Evolutionary conservation across 2,113 vertebrate genomes (phyloP), one percentile per base, ranked within the genome.

Genomic region (Tauraco erythrolophus): DNA sequence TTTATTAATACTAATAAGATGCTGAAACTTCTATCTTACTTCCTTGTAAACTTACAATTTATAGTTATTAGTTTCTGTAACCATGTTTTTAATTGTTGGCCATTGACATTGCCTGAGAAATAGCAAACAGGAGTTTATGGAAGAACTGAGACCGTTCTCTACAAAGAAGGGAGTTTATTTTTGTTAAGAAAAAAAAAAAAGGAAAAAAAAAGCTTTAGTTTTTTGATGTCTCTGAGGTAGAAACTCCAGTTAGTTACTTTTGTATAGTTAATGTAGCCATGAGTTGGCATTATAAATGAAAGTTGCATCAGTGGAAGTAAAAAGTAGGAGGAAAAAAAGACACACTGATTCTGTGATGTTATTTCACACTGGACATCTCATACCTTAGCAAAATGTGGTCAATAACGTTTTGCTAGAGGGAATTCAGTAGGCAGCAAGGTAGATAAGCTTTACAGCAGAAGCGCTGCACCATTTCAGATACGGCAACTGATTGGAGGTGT

Each of bases 81-180:
- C 70, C 23, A 7, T 48, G 39, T 53, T 81, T 92, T 94, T 84
- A 78, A 45, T 84, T n/a, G 39, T 77, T 88, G 53, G 50, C 39
- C 28, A 21, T 46, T 3, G 1, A 18, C 23, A 48, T 84, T 92
- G 21, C 69, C 57, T 91, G 22, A 91, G 56, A 80, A 95, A 81
- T 19, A 76, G 48, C 43, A 77, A 77, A 72, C 25, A 46, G 39
- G 74, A 94, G 12, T 13, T 84, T 46, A 28, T 2, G 65, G 74
- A 85, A 81, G 76, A 88, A 18, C 33, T 61, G 54, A 93, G 65
- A 69, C 27, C 21, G 33, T 92, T 92, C 74, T 41, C 81, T 86
- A 27, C 72, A 65, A 78, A 92, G 45, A 86, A 72, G 80, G 57
- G 53, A 58, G 45, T 92, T 89, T 95, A 94, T 97, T 97, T 97